Evolutionary conservation across 2,113 vertebrate species (phyloP), one percentile per base, ranked within the genome.

Genomic region (Procavia capensis): DNA sequence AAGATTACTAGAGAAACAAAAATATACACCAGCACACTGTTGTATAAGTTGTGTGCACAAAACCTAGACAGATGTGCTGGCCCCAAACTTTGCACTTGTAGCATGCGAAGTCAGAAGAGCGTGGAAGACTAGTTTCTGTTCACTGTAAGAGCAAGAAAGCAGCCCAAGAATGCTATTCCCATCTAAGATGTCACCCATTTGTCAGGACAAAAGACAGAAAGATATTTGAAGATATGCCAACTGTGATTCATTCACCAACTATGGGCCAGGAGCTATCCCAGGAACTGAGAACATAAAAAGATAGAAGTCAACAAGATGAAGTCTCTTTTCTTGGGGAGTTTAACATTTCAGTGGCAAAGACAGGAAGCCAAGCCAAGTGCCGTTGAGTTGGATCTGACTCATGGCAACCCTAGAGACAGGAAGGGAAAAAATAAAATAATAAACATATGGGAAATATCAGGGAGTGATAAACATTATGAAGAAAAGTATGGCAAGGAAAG

Each of bases 91-190:
- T 11, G 64, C 50, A 2, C 20, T 19, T 20, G 41, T 54, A n/a
- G 39, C 34, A 0, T 13, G 14, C 61, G 59, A 91, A 66, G 41
- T 6, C 14, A 64, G 75, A 66, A 68, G 41, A 43, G 43, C 19
- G 10, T 0, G 9, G 36, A 4, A 29, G 16, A 36, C 5, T 9
- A 3, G 8, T 22, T 5, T 14, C 2, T 19, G 27, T 4, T 22
- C 27, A 27, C 3, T 3, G 4, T n/a, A 61, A 54, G 66, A 47
- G 7, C 83, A 22, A 9, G 64, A 13, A 76, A n/a, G 25, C 47
- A 17, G 1, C 2, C 13, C 43, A 14, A 20, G 41, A 74, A 41
- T 25, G 36, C 24, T 5, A 7, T 41, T 31, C 39, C 61, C 31
- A 84, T 66, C 57, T 47, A 47, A 66, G 39, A 27, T 8, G 61